phyloP scores from a whole-genome alignment of 2,888 invertebrate species.

The Epicampocera succincta region DNA sequence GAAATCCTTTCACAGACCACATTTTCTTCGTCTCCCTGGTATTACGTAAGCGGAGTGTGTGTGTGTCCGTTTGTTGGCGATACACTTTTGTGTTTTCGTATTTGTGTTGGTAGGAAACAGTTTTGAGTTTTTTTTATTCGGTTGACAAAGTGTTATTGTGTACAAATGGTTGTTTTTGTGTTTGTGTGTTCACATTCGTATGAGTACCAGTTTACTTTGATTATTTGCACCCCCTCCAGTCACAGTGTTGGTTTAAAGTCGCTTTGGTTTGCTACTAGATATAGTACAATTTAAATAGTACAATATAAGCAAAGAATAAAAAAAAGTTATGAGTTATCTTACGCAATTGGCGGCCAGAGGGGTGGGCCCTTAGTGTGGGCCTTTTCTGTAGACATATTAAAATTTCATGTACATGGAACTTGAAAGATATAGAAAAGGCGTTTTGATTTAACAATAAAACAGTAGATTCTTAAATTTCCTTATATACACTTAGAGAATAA shows the following conservation, averaged over 20 bases:
- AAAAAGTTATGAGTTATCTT: not conserved
- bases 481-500: too few relatives aligned
- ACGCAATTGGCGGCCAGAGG: not conserved
- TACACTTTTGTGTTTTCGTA: not conserved
- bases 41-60: conserved; percentile 10
- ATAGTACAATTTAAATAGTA: conserved; percentile 55
- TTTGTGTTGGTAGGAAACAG: conserved; percentile 9
- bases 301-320: conserved; percentile 15
- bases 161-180: conserved; percentile 25
- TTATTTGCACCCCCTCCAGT: conserved; percentile 21
- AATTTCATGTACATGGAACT: too few relatives aligned
- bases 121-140: conserved; percentile 14
- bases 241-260: conserved; percentile 61
- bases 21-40: conserved; percentile 9
- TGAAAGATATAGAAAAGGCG: too few relatives aligned
- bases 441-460: too few relatives aligned
- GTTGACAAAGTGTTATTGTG: conserved; percentile 53
- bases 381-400: too few relatives aligned
- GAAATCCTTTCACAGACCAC: conserved; percentile 32
- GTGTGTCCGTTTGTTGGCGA: not conserved
- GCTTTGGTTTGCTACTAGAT: conserved; percentile 60
- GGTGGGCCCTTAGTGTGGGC: too few relatives aligned
- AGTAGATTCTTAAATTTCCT: too few relatives aligned
- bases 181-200: conserved; percentile 13
- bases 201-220: conserved; percentile 14